A percentile compares a stretch with the other conserved stretches of the same genome.
phyloP scores from a whole-genome alignment of 2,888 invertebrate species.

The Acanthosepion lycidas region DNA sequence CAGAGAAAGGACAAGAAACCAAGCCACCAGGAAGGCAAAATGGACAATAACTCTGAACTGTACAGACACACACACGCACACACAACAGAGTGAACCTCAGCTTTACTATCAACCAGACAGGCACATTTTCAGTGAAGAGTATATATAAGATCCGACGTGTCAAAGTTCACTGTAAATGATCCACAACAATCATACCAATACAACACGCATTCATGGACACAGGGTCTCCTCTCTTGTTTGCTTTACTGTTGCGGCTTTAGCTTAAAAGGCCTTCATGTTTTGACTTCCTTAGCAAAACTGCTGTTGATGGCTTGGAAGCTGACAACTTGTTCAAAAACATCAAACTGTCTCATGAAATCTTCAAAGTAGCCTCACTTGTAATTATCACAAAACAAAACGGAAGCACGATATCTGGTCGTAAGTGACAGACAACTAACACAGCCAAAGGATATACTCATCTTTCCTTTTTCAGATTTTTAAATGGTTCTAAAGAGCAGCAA shows the following conservation, averaged over 20 bases:
- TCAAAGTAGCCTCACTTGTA: too few species aligned
- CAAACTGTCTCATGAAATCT: too few species aligned
- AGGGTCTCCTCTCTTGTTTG: background rate
- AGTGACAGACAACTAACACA: too few species aligned
- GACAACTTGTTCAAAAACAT: too few species aligned
- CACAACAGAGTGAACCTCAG: background rate
- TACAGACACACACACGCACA: background rate
- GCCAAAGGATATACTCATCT: too few species aligned
- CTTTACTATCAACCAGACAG: background rate
- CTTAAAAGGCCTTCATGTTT: background rate
- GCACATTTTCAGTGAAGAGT: background rate
- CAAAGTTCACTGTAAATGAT: slow-evolving; percentile 11
- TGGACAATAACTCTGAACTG: background rate
- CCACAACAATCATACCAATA: background rate
- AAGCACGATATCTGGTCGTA: too few species aligned
- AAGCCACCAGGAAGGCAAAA: background rate
- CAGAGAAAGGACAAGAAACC: too few species aligned
- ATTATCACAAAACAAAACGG: too few species aligned
- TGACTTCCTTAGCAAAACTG: too few species aligned
- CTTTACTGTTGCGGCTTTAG: background rate
- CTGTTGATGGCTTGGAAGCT: too few species aligned
- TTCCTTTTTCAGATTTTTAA: too few species aligned
- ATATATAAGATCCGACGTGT: background rate
- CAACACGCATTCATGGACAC: background rate
- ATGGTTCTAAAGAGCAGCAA: too few species aligned